Percentiles rank a stretch among this genome's conserved stretches.
phyloP scores from a whole-genome alignment of 2,888 invertebrate genomes.

The Cancer borealis region DNA sequence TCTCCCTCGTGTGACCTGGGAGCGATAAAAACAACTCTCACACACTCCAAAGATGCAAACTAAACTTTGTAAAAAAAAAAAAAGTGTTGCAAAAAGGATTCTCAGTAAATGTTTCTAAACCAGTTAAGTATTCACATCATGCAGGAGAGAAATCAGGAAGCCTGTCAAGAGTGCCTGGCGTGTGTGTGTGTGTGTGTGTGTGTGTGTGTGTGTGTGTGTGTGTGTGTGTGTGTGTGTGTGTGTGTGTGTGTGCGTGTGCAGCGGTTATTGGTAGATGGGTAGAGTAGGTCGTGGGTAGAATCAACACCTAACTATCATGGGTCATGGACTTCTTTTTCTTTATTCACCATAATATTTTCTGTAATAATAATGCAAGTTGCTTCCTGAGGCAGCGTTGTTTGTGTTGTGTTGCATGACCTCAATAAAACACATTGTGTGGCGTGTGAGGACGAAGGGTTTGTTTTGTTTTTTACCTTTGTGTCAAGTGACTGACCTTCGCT shows the following conservation, averaged over 20 bases:
- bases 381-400: neutral
- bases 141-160: constrained; percentile 20
- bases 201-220: constrained; percentile 33
- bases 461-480: neutral
- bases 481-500: neutral
- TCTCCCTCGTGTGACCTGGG: neutral
- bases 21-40: neutral
- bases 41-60: neutral
- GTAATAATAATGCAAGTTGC: neutral
- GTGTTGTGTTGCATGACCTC: neutral
- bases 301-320: neutral
- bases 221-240: constrained; percentile 30
- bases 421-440: neutral
- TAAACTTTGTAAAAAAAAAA: neutral
- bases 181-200: constrained; percentile 27
- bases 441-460: neutral
- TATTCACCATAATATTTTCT: neutral
- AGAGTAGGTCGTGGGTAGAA: neutral
- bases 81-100: neutral
- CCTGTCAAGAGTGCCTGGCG: neutral
- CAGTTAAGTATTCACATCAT: constrained; percentile 20
- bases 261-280: neutral
- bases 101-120: neutral
- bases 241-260: neutral
- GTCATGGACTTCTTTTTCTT: neutral